Percentiles rank a stretch among this genome's conserved stretches.
Evolutionary conservation across 2,888 invertebrate species (phyloP).

Genomic region (Lycia hirtaria): DNA sequence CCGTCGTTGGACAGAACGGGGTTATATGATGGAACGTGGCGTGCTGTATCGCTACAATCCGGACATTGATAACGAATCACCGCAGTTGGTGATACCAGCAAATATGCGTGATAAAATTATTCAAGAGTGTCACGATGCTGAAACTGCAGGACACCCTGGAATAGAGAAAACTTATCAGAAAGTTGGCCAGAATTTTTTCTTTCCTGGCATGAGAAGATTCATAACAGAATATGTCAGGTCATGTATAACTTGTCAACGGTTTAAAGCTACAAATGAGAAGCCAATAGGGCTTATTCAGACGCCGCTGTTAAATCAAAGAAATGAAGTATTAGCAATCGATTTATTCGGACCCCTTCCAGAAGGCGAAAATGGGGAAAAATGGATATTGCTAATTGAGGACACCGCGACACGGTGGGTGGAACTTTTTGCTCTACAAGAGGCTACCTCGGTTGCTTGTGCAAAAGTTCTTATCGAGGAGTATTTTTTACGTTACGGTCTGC

Average conservation of each 20-base stretch:
- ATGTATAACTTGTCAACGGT: neutral
- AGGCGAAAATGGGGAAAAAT: neutral
- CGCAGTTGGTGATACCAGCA: neutral
- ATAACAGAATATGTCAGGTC: neutral
- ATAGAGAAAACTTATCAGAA: neutral
- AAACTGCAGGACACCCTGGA: neutral
- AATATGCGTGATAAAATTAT: neutral
- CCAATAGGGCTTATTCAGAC: neutral
- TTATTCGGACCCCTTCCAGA: no score
- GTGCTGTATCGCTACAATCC: constrained; percentile 2
- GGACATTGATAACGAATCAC: neutral
- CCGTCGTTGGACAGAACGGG: neutral
- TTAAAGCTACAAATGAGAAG: neutral
- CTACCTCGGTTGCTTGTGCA: neutral
- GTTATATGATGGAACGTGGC: neutral
- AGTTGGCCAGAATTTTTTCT: neutral
- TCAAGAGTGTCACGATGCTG: neutral
- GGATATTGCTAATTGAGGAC: neutral
- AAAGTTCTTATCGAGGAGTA: neutral
- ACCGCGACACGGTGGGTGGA: neutral
- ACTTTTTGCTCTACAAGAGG: neutral
- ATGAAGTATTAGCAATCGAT: neutral
- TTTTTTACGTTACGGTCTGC: neutral
- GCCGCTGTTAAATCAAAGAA: neutral
- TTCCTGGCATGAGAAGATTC: neutral